These are phyloP conservation scores for Diarsia dahlii DNA, from an alignment of 2,888 invertebrate genomes.

Conservation along the genomic window DNA sequence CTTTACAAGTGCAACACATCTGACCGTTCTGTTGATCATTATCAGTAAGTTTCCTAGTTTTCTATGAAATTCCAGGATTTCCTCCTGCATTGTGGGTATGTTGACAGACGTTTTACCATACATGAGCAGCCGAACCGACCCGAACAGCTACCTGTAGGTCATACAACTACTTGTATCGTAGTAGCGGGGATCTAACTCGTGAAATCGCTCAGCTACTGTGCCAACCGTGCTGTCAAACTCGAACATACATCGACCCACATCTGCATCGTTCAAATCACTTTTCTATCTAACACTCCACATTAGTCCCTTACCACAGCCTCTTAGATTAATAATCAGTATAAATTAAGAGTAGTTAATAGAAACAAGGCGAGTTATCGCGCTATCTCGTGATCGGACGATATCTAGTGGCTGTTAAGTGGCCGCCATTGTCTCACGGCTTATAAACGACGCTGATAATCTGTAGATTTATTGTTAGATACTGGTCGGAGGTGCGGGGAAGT, in stretches of 20 bases:
- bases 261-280: background rate
- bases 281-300: background rate
- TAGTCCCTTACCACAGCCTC: background rate
- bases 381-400: slow-evolving; percentile 56
- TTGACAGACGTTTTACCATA: background rate
- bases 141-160: background rate
- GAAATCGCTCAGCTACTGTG: background rate
- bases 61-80: background rate
- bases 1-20: background rate
- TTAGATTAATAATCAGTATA: slow-evolving; percentile 59
- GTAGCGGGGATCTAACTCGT: too few species aligned
- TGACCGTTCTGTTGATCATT: background rate
- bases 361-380: slow-evolving; percentile 52
- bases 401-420: slow-evolving; percentile 49
- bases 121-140: background rate
- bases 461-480: slow-evolving; percentile 59
- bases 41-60: background rate
- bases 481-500: slow-evolving; percentile 12
- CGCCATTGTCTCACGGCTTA: slow-evolving; percentile 61
- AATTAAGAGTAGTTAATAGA: slow-evolving; percentile 62
- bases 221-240: background rate
- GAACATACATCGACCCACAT: background rate
- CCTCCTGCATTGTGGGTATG: background rate
- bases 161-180: background rate
- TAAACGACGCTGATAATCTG: slow-evolving; percentile 62